Evolutionary conservation across 2,113 vertebrate species (phyloP).

Genomic region (Melospiza georgiana): DNA sequence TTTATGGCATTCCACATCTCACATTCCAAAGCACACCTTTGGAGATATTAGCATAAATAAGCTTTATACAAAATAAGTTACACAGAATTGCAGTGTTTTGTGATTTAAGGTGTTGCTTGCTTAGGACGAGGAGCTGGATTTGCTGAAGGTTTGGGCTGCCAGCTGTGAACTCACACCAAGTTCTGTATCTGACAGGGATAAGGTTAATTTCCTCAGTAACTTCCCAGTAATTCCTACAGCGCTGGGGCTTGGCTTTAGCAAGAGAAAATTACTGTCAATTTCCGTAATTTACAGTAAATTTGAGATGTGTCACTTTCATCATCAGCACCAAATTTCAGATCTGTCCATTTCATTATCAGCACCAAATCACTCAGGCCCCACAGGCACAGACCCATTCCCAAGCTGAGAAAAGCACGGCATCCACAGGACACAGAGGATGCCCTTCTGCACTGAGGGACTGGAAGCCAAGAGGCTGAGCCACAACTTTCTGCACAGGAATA

Average conservation of each 20-base stretch:
- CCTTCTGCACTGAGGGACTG: neutral
- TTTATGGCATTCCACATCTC: neutral
- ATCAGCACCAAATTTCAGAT: too few species aligned
- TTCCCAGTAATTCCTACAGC: neutral
- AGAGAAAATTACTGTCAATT: neutral
- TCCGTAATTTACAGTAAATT: too few species aligned
- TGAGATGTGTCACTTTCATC: neutral
- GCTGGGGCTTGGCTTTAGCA: neutral
- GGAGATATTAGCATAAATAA: neutral
- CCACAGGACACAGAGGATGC: neutral
- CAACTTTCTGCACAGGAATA: neutral
- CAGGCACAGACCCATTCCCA: neutral
- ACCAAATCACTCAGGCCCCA: neutral
- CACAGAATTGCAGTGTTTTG: rapidly evolving
- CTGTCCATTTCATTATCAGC: neutral
- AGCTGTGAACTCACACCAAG: neutral
- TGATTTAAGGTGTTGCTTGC: neutral
- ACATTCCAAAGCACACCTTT: neutral
- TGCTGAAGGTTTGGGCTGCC: neutral
- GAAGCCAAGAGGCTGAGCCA: neutral
- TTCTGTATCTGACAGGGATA: neutral
- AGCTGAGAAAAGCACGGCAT: neutral
- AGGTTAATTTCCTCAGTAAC: neutral
- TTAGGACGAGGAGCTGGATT: neutral
- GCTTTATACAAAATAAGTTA: rapidly evolving